Evolutionary conservation across 2,888 invertebrate genomes (phyloP).

Genomic region (Cabera pusaria): DNA sequence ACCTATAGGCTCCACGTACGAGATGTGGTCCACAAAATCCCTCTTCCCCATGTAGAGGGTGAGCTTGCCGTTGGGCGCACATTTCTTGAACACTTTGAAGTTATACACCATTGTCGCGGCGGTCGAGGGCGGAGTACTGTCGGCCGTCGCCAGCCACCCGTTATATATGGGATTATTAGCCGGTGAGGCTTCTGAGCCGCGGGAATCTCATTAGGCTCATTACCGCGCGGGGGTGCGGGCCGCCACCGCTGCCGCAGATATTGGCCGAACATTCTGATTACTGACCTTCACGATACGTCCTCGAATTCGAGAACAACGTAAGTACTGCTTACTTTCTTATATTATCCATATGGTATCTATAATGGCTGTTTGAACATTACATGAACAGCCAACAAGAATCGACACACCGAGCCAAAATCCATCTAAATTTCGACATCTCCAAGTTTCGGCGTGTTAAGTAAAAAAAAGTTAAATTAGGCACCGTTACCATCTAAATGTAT

Average conservation of each 20-base stretch:
- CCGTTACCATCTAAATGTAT: no score
- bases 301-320: no score
- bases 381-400: no score
- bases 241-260: neutral
- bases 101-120: conserved; percentile 91
- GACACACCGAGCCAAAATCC: no score
- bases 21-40: conserved; percentile 94
- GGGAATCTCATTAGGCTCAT: conserved; percentile 52
- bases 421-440: no score
- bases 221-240: conserved; percentile 31
- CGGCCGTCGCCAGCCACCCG: conserved; percentile 5
- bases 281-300: no score
- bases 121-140: conserved; percentile 10
- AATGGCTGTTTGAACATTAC: no score
- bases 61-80: conserved; percentile 93
- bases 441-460: no score
- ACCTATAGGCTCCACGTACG: conserved; percentile 94
- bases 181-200: conserved; percentile 65
- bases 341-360: no score
- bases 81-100: conserved; percentile 96
- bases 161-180: conserved; percentile 67
- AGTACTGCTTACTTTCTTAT: no score
- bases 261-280: no score
- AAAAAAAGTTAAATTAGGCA: no score
- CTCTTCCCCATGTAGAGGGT: conserved; percentile 93